These are phyloP conservation scores for Turnix velox DNA, from an alignment of 2,113 vertebrate species.

Conservation along the genomic window DNA sequence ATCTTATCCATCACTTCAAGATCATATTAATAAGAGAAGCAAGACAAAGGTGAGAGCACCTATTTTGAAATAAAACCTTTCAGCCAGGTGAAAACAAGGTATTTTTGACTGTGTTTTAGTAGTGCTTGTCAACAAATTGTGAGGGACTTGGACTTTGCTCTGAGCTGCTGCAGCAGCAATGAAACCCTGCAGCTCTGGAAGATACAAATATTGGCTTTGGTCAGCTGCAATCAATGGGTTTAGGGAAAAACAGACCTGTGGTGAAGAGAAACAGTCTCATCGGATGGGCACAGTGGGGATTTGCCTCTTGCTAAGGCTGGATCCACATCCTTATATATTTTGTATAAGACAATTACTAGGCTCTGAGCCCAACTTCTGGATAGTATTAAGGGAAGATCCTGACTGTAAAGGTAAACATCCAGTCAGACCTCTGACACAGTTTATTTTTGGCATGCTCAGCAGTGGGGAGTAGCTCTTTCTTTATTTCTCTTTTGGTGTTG, in stretches of 20 bases:
- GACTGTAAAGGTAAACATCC: neutral
- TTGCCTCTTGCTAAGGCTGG: neutral
- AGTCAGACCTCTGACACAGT: neutral
- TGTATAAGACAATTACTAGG: neutral
- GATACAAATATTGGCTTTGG: neutral
- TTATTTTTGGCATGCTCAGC: neutral
- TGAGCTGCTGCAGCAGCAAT: neutral
- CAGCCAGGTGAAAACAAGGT: neutral
- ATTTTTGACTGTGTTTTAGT: neutral
- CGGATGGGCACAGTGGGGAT: neutral
- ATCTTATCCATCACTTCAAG: neutral
- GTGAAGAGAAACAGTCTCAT: neutral
- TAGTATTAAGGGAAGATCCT: neutral
- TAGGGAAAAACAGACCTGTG: fast-evolving
- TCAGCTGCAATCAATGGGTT: neutral
- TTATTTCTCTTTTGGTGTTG: neutral
- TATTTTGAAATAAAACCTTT: neutral
- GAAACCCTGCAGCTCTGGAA: neutral
- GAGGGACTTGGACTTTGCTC: neutral
- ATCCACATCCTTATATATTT: neutral
- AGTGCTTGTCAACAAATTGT: neutral
- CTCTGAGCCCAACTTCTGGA: neutral
- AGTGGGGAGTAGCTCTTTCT: neutral
- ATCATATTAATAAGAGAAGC: neutral
- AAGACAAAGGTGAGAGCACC: neutral